phyloP scores from a whole-genome alignment of 2,888 invertebrate species.

The Rhyacophila evoluta region DNA sequence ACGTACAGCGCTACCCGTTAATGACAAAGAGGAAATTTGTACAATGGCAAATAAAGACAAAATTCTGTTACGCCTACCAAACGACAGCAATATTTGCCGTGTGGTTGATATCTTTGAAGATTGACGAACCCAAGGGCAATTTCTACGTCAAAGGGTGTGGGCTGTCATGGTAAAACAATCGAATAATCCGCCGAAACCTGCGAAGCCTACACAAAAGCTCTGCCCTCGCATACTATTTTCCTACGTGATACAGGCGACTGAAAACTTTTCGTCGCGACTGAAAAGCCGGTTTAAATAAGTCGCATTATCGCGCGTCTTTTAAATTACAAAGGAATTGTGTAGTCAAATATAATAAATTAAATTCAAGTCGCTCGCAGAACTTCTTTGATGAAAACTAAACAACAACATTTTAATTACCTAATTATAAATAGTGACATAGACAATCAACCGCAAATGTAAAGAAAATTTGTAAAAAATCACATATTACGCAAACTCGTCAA shows the following conservation, averaged over 20 bases:
- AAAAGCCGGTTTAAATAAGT: background rate
- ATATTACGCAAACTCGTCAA: too few relatives aligned
- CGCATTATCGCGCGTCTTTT: too few relatives aligned
- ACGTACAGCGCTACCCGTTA: background rate
- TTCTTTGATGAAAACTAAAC: too few relatives aligned
- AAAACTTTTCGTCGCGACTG: background rate
- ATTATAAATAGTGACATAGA: too few relatives aligned
- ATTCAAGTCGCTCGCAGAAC: too few relatives aligned
- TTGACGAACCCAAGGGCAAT: background rate
- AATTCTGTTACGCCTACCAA: background rate
- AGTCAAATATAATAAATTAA: too few relatives aligned
- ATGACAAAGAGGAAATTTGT: background rate
- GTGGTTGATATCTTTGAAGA: background rate
- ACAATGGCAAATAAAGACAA: background rate
- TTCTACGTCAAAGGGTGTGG: background rate
- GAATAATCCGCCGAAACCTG: background rate
- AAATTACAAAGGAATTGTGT: too few relatives aligned
- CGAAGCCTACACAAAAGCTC: background rate
- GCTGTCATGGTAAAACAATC: background rate
- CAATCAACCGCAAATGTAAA: too few relatives aligned
- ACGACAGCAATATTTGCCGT: slow-evolving; percentile 6
- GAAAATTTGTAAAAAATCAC: too few relatives aligned
- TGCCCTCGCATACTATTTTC: background rate
- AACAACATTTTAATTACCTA: too few relatives aligned
- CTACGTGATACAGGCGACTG: background rate